Base-by-base conservation (phyloP, 1,140 invertebrate genomes). In the Tachypleus tridentatus region DNA sequence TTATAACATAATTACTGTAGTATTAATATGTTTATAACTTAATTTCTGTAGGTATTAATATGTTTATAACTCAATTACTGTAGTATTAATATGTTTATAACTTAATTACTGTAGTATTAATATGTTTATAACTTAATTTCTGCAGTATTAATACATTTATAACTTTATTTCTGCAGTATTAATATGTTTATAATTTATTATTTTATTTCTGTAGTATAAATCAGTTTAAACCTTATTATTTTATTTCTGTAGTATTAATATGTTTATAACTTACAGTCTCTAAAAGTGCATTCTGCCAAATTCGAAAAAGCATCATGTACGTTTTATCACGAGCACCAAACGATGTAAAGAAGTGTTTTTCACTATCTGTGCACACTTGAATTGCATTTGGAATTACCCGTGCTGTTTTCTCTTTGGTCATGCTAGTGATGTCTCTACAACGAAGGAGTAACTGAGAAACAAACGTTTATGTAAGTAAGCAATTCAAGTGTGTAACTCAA, bases 221-320 rank as follows among this genome's bases (percentile, higher is more conserved):
- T n/a, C n/a, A n/a, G 51, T 10, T 10, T n/a, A n/a, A n/a, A n/a
- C n/a, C n/a, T n/a, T n/a, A n/a, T n/a, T n/a, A n/a, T n/a, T n/a
- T n/a, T n/a, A n/a, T n/a, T n/a, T n/a, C n/a, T n/a, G n/a, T n/a
- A n/a, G n/a, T n/a, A n/a, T n/a, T n/a, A n/a, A n/a, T n/a, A n/a
- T n/a, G n/a, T n/a, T n/a, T 49, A 9, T 50, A 51, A 67, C 69
- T 70, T 80, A 87, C 86, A 82, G 93, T 85, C 72, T 91, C 89
- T 80, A 95, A 85, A 54, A 97, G 82, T 67, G 89, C 89, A 82
- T 93, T 95, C 80, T 97, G 93, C 93, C 93, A 97, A 69, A 96
- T 84, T 70, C 91, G 82, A 80, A 96, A 95, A 72, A 97, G 82
- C 88, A 94, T 95, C 70, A 95, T 82, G 81, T 91, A 96, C 3